Conservation (phyloP, 2,888 invertebrate species). For the Hydrotaea cyrtoneurina region DNA sequence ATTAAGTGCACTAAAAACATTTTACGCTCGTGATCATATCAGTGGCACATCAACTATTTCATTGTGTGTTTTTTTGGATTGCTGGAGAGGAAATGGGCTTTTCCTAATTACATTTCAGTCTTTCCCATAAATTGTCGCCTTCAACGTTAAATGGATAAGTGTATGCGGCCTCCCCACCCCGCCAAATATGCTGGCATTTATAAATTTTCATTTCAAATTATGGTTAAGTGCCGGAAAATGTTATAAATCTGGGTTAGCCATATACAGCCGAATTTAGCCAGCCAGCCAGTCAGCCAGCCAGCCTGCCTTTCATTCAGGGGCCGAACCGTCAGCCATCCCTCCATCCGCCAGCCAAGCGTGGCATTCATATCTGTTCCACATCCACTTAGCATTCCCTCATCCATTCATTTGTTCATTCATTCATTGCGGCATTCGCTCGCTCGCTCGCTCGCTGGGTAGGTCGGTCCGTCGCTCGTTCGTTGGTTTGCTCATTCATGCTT, state of each 20-base stretch:
- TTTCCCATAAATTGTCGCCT: constrained; percentile 32
- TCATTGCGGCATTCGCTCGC: constrained; percentile 41
- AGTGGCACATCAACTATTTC: constrained; percentile 15
- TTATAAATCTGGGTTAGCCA: constrained; percentile 67
- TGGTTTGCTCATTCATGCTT: constrained; percentile 47
- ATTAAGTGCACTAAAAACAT: neutral
- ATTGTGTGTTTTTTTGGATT: neutral
- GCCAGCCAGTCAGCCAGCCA: too few species aligned
- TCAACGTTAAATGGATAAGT: constrained; percentile 13
- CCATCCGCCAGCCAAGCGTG: constrained; percentile 9
- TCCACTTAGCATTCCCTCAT: constrained; percentile 37
- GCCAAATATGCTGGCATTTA: constrained; percentile 23
- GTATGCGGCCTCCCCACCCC: neutral
- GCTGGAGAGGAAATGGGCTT: constrained; percentile 1
- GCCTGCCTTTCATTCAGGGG: neutral
- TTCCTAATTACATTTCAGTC: constrained; percentile 31
- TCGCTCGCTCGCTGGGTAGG: constrained; percentile 6
- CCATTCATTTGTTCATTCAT: constrained; percentile 46
- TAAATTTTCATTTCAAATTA: constrained; percentile 62
- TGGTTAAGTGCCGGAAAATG: constrained; percentile 67
- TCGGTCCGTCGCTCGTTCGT: constrained; percentile 34
- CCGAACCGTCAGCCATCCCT: neutral
- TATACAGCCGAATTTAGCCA: too few species aligned
- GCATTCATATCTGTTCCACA: constrained; percentile 38
- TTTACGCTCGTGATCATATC: constrained; percentile 4